A percentile compares a stretch with the other conserved stretches of the same genome.
Conservation (phyloP, 2,888 invertebrate genomes). For the Agonopterix subpropinquella region DNA sequence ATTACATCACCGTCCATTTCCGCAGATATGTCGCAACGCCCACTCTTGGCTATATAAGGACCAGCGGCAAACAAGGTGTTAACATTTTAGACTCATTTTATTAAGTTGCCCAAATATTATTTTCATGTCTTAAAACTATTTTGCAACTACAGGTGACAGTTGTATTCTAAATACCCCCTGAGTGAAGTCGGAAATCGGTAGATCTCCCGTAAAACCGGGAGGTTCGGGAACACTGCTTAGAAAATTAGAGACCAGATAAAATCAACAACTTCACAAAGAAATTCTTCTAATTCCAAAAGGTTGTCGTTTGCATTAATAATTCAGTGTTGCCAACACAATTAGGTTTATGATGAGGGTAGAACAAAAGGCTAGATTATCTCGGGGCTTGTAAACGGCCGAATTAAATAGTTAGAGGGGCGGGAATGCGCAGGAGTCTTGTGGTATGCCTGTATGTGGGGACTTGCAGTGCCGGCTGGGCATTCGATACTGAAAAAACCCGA, state of each 20-base stretch:
- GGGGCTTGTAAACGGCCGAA: slow-evolving; percentile 4
- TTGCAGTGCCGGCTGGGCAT: background rate
- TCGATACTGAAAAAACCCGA: background rate
- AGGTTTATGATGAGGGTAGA: slow-evolving; percentile 2
- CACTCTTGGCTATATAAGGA: background rate
- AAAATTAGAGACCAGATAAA: background rate
- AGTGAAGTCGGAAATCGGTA: too few relatives aligned
- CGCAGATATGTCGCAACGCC: background rate
- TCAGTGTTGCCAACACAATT: background rate
- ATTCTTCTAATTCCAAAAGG: background rate
- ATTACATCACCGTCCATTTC: background rate
- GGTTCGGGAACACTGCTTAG: too few relatives aligned
- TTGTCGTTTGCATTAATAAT: slow-evolving; percentile 1
- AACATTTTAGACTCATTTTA: too few relatives aligned
- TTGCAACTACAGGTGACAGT: too few relatives aligned
- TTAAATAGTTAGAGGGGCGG: slow-evolving; percentile 4
- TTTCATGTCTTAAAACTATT: too few relatives aligned
- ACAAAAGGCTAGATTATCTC: slow-evolving; percentile 1
- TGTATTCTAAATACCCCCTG: too few relatives aligned
- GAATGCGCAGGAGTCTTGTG: background rate
- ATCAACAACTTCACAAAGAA: background rate
- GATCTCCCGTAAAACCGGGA: too few relatives aligned
- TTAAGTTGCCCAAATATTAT: too few relatives aligned
- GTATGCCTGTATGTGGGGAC: background rate
- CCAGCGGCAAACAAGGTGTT: too few relatives aligned